Evolutionary conservation across 2,888 invertebrate genomes (phyloP).

Genomic region (Drosophila ezoana): DNA sequence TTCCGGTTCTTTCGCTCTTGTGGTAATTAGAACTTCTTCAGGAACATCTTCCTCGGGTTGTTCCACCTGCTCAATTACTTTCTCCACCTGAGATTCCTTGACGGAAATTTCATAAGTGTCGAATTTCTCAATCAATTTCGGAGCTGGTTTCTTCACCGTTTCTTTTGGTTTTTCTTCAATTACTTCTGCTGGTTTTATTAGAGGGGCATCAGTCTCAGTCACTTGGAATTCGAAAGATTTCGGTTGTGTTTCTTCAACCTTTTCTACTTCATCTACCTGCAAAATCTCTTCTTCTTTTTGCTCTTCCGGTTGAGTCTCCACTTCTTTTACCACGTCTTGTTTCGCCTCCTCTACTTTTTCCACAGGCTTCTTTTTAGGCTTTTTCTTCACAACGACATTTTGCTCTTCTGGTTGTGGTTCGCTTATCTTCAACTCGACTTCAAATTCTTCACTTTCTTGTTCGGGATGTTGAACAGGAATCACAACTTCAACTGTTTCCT

Average conservation of each 20-base stretch:
- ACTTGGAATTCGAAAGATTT: constrained; percentile 72
- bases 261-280: constrained; percentile 24
- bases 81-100: constrained; percentile 67
- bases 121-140: constrained; percentile 55
- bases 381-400: constrained; percentile 69
- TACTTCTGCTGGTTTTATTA: constrained; percentile 63
- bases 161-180: constrained; percentile 61
- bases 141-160: constrained; percentile 45
- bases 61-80: constrained; percentile 52
- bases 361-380: constrained; percentile 61
- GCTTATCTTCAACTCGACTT: constrained; percentile 67
- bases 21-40: constrained; percentile 36
- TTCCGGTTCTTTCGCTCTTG: constrained; percentile 65
- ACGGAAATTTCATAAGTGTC: constrained; percentile 75
- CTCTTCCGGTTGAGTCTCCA: constrained; percentile 31
- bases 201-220: constrained; percentile 73
- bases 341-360: constrained; percentile 52
- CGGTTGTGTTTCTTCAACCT: constrained; percentile 14
- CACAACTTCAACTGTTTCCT: constrained; percentile 60
- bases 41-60: constrained; percentile 56
- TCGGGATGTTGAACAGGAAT: constrained; percentile 58
- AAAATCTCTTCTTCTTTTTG: constrained; percentile 18
- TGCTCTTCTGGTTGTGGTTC: constrained; percentile 70
- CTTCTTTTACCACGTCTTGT: constrained; percentile 41
- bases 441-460: constrained; percentile 82